Base-by-base conservation (phyloP, 2,113 vertebrate species). In the Penelope pileata region DNA sequence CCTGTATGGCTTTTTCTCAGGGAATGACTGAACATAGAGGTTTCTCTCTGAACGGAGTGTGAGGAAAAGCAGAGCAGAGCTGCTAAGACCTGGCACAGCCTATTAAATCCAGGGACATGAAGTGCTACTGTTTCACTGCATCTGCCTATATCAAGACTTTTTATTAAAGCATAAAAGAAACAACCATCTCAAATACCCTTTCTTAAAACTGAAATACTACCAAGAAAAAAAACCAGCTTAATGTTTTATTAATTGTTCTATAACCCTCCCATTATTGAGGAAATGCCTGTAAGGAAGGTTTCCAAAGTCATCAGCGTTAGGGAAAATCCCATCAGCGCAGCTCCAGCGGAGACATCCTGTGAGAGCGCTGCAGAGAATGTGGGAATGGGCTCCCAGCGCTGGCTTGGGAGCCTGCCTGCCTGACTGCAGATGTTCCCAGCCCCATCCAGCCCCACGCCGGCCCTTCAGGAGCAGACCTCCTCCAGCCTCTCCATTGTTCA, bases 251-350 rank as follows among this genome's bases (percentile, higher is more conserved):
- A 92, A 95, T 93, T 93, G 70, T 87, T 86, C 83, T 90, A 56
- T 88, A 95, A 93, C 88, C 74, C 81, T 94, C 45, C 51, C 22
- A 51, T 91, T 94, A 95, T 94, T 94, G 84, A 96, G 93, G 83
- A 97, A 96, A 94, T 69, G 91, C 91, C 94, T 94, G 60, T 75
- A 79, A 96, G 83, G 93, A 89, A 88, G 75, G 62, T 32, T 95
- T 93, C 92, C 93, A 94, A 93, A 96, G 72, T 90, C 90, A 94
- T 93, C 80, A 96, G 95, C 76, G 92, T 93, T 96, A 97, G 86
- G 93, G 90, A 94, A 94, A 96, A 96, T 93, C 95, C 91, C 36
- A 6, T 90, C 87, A 86, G 91, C 2, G 7, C 85, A 94, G 91
- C 77, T 94, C 90, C 94, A 93, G 92, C 1, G 0, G 82, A 90